Conservation (phyloP, 2,113 vertebrate genomes). For the Sterna hirundo region DNA sequence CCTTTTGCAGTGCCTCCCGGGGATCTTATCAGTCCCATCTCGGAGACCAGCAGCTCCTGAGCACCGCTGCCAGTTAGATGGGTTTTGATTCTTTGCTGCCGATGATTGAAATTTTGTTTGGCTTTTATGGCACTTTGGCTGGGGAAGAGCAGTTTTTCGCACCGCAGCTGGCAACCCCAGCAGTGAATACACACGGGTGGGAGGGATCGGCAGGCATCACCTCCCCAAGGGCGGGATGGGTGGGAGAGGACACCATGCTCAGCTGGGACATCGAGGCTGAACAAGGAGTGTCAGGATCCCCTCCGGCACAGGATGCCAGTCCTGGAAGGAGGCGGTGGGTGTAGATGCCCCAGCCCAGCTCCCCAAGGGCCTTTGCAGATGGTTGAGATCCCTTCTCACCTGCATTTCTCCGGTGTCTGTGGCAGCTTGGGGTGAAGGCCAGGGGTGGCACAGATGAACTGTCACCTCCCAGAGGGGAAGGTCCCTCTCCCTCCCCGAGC, state of each 20-base stretch:
- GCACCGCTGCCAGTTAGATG: slow-evolving; percentile 62
- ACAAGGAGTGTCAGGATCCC: background rate
- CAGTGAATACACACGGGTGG: background rate
- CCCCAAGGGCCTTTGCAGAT: background rate
- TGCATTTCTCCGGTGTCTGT: background rate
- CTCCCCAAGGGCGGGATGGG: accelerated
- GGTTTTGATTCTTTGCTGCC: slow-evolving; percentile 42
- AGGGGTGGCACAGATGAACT: background rate
- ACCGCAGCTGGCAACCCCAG: background rate
- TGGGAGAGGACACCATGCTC: background rate
- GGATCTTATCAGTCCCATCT: slow-evolving; percentile 70
- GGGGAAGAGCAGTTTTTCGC: background rate
- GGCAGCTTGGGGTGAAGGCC: background rate
- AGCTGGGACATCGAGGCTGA: background rate
- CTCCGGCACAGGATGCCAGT: accelerated
- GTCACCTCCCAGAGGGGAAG: background rate
- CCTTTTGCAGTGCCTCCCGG: slow-evolving; percentile 53
- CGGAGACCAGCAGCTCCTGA: slow-evolving; percentile 50
- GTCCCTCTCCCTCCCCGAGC: too few relatives aligned
- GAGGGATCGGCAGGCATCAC: background rate
- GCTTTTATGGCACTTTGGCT: slow-evolving; percentile 49
- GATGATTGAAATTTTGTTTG: slow-evolving; percentile 54
- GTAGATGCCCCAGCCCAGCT: background rate
- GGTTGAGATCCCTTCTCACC: background rate
- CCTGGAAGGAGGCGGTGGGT: background rate